Conservation (phyloP, 2,113 vertebrate species). For the Eptesicus fuscus region DNA sequence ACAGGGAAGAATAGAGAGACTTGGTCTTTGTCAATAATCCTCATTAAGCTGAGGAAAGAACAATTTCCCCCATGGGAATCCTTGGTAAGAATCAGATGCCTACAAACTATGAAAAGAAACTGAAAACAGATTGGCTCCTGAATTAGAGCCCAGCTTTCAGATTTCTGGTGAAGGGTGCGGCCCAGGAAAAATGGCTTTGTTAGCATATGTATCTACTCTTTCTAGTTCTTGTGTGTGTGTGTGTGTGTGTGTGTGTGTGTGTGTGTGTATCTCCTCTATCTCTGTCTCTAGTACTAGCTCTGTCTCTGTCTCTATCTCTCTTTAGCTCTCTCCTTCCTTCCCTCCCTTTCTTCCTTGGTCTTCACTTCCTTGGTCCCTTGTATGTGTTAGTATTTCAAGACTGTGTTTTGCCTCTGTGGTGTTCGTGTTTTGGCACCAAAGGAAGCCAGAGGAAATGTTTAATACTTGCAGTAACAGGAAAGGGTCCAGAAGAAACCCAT, state of each 20-base stretch:
- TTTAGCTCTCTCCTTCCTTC: neutral
- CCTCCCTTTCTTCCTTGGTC: neutral
- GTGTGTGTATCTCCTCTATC: neutral
- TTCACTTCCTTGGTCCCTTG: neutral
- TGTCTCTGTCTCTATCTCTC: neutral
- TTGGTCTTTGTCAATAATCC: neutral
- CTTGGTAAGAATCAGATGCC: neutral
- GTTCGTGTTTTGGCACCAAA: neutral
- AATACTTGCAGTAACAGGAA: neutral
- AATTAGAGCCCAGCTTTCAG: constrained; percentile 1
- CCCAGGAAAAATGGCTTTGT: neutral
- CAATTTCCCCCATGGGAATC: neutral
- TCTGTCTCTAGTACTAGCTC: neutral
- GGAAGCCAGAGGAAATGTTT: neutral
- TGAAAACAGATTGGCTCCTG: constrained; percentile 31
- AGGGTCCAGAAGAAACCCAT: neutral
- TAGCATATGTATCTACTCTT: neutral
- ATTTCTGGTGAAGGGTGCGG: neutral
- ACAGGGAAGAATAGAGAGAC: constrained; percentile 9
- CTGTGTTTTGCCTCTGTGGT: neutral
- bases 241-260: too few species aligned
- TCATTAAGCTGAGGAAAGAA: neutral
- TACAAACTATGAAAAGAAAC: constrained; percentile 13
- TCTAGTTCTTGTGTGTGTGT: neutral
- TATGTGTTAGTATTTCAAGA: neutral